Base-by-base conservation (phyloP, 1,140 invertebrate species). In the Manduca sexta region DNA sequence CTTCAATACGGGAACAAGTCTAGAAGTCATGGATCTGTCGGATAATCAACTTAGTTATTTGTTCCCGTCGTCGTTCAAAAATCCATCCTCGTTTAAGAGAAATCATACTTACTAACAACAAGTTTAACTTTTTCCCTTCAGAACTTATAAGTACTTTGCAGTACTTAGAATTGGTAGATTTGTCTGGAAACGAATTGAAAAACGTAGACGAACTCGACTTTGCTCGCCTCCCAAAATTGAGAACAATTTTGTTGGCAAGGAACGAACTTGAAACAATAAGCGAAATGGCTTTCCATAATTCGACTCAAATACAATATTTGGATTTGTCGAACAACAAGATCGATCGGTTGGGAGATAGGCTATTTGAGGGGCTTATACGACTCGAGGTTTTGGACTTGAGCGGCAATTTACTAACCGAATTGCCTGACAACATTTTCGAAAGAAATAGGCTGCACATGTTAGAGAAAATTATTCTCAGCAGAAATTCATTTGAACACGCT, bases 271-370 rank as follows among this genome's bases (percentile, higher is more conserved):
- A 94, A 64, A 89, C 90, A 45, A 89, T 97, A 8, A 93, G 92
- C 55, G 94, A 95, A 84, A 91, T 94, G 84, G 93, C 94, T 0
- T 97, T 97, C 74, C 92, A 95, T 59, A 97, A 97, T 71, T 97
- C 95, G 0, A 92, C 94, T 0, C 95, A 96, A 80, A 86, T 97
- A 45, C 95, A 97, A 72, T 67, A 90, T 10, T 69, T 97, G 17
- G 92, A 96, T 79, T 81, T 97, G 31, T 90, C 92, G 0, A 63
- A 86, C 37, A 97, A 97, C 74, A 89, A 89, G 47, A 81, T 97
- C 11, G 92, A 94, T 60, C 84, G 90, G 17, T 74, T 97, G 5
- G 92, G 91, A 1, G 93, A 95, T 45, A 88, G 94, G 58, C 91
- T 93, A 1, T 95, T 97, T 80, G 92, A 95, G 74, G 95, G 95